Base-by-base conservation (phyloP, 2,888 invertebrate genomes). In the Aphidoletes aphidimyza region DNA sequence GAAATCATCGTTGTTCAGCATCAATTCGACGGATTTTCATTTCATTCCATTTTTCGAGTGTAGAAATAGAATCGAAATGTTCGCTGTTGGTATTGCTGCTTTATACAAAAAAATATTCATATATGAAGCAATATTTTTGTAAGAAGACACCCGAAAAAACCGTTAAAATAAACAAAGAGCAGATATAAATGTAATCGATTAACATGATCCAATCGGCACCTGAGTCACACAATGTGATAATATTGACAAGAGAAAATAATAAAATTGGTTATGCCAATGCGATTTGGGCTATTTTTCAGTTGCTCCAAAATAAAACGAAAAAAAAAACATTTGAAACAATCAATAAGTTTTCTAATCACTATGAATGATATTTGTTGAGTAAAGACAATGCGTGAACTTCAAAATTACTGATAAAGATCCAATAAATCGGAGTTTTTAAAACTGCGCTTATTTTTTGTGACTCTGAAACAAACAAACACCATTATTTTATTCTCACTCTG, bases 271-370 rank as follows among this genome's bases (percentile, higher is more conserved):
- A 69, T 69, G 69, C 69, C 30, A 69, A 69, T 30, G 69, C 30
- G 30, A 30, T 14, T 19, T 14, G 26, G 69, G n/a, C 22, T 54
- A 5, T 3, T 54, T n/a, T 54, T 26, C 3, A 54, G 22, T 54
- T 3, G 22, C n/a, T 22, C 22, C 22, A 11, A 54, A 47, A 17
- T 11, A 47, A 17, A 47, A 47, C 9, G 22, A n/a, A 22, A 54
- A 9, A 54, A 14, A 54, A 54, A 54, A 54, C n/a, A 54, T 22
- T 22, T 22, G 2, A 54, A n/a, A 3, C 54, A n/a, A 54, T 54
- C 54, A 22, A 54, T 54, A 54, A 54, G 54, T 54, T 54, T n/a
- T 54, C 54, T 54, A 54, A 54, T 54, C 54, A 54, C 22, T 54
- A 54, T 54, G 22, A 54, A 54, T 54, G 54, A 54, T 54, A 54